Evolutionary conservation across 2,113 vertebrate genomes (phyloP).

Genomic region (western clawed frog (Xenopus tropicalis)): DNA sequence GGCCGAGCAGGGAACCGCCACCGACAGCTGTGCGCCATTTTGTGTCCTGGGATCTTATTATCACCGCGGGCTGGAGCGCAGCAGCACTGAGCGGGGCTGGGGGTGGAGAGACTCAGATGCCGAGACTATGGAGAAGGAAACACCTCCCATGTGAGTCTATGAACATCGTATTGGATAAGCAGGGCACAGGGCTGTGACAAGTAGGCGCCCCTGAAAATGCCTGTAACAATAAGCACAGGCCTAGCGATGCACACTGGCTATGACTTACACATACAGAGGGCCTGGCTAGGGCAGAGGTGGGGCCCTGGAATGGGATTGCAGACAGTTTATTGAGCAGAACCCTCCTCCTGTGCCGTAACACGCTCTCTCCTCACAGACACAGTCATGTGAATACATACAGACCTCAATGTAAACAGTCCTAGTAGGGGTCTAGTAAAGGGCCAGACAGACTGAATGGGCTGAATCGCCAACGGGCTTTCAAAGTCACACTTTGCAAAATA

Average conservation of each 20-base stretch:
- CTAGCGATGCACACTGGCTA: accelerated
- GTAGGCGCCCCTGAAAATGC: constrained; percentile 12
- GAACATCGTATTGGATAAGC: neutral
- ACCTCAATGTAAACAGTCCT: too few relatives aligned
- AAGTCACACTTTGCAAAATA: too few relatives aligned
- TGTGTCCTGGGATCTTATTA: constrained; percentile 66
- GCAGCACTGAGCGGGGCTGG: constrained; percentile 54
- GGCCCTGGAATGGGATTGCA: neutral
- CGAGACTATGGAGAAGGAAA: constrained; percentile 64
- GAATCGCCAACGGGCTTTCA: too few relatives aligned
- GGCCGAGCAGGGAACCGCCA: constrained; percentile 98
- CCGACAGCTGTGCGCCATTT: constrained; percentile 99
- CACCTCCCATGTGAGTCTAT: neutral
- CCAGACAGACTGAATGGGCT: too few relatives aligned
- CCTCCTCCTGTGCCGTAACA: too few relatives aligned
- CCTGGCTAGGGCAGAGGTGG: neutral
- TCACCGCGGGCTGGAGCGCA: constrained; percentile 67
- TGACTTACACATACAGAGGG: constrained; percentile 1
- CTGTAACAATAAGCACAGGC: neutral
- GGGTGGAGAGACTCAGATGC: constrained; percentile 72
- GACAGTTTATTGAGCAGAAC: neutral
- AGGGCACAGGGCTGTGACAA: neutral
- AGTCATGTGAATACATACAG: too few relatives aligned
- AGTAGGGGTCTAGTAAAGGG: too few relatives aligned
- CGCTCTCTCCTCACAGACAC: too few relatives aligned